Percentiles rank a stretch among this genome's conserved stretches.
Evolutionary conservation across 2,888 invertebrate species (phyloP).

Genomic region (Cheilosia pagana): DNA sequence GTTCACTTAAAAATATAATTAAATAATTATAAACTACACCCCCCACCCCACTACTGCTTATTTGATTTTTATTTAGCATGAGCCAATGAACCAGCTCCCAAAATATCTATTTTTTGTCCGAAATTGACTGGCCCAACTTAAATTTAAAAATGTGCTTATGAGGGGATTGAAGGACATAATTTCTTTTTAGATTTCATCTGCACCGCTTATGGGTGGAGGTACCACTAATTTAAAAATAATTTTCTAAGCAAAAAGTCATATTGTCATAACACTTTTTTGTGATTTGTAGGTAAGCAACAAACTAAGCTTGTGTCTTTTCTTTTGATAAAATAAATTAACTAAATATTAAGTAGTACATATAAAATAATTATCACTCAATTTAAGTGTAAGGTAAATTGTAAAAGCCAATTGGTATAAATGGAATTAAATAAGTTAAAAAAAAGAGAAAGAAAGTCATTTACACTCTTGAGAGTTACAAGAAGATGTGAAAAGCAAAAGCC

Average conservation of each 20-base stretch:
- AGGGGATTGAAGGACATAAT: too few relatives aligned
- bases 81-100: too few relatives aligned
- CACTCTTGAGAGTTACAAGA: slow-evolving; percentile 33
- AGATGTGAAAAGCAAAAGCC: slow-evolving; percentile 73
- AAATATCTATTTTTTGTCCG: too few relatives aligned
- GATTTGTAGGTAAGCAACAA: slow-evolving; percentile 18
- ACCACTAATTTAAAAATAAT: not conserved
- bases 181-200: too few relatives aligned
- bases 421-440: slow-evolving; percentile 1
- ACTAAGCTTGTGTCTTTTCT: not conserved
- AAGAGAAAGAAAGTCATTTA: slow-evolving; percentile 20
- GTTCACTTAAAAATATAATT: too few relatives aligned
- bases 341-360: not conserved
- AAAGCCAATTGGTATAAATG: slow-evolving; percentile 52
- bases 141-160: too few relatives aligned
- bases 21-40: too few relatives aligned
- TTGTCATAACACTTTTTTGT: slow-evolving; percentile 5
- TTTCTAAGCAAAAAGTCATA: slow-evolving; percentile 32
- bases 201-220: not conserved
- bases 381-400: slow-evolving; percentile 3
- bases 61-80: too few relatives aligned
- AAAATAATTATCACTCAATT: slow-evolving; percentile 1
- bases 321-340: not conserved
- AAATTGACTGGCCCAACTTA: too few relatives aligned
- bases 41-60: too few relatives aligned